Conservation (phyloP, 92 coral and sea anemone species). For the Porites divaricata region DNA sequence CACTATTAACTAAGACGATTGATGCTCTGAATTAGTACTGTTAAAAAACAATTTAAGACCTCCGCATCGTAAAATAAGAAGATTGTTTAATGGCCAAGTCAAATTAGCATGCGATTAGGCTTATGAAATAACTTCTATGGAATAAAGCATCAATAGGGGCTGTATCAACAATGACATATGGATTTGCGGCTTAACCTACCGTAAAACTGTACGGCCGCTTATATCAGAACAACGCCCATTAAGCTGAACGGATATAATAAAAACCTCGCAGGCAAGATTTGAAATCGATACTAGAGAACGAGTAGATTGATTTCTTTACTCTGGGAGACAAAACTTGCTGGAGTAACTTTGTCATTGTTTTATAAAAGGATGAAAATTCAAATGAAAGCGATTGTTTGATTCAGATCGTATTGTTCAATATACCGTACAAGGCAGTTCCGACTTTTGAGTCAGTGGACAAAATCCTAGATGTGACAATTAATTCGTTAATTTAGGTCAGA, state of each 20-base stretch:
- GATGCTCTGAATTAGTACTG: conserved; percentile 1
- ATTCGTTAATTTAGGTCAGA: no score
- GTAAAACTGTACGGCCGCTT: background rate
- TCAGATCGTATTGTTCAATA: background rate
- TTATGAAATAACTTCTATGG: conserved; percentile 9
- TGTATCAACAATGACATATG: background rate
- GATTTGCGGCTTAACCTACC: background rate
- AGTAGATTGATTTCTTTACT: no score
- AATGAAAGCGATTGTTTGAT: background rate
- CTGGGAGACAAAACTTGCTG: no score
- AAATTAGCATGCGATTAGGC: conserved; percentile 8
- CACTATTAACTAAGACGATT: background rate
- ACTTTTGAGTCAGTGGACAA: background rate
- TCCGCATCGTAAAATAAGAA: conserved; percentile 21
- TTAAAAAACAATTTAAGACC: background rate
- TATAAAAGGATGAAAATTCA: background rate
- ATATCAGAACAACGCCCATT: background rate
- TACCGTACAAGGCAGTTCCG: background rate
- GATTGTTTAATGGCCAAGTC: background rate
- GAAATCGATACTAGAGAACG: no score
- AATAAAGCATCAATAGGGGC: background rate
- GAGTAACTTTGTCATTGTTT: no score
- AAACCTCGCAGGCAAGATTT: background rate
- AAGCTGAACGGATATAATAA: background rate
- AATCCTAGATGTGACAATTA: background rate